Percentiles rank a stretch among this genome's conserved stretches.
Conservation (phyloP, 2,888 invertebrate genomes). For the Dimorphilus gyrociliatus region DNA sequence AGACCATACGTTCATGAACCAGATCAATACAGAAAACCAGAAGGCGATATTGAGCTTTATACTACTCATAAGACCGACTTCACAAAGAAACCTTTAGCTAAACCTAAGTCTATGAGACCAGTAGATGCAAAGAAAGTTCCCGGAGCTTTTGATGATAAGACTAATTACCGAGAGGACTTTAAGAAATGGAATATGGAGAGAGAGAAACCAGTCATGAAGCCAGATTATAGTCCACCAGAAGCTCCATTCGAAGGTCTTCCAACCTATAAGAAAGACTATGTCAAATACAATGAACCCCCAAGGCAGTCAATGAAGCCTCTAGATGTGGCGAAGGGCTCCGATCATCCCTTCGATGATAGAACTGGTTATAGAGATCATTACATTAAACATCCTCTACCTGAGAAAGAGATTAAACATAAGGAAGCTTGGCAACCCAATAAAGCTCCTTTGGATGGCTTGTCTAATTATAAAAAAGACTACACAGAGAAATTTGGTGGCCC, state of each 20-base stretch:
- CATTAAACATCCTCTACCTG: constrained; percentile 25
- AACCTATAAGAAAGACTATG: constrained; percentile 29
- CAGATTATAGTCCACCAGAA: constrained; percentile 22
- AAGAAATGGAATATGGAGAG: constrained; percentile 18
- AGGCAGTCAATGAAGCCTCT: constrained; percentile 11
- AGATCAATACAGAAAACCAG: constrained; percentile 21
- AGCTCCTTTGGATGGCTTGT: constrained; percentile 26
- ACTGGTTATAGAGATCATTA: constrained; percentile 32
- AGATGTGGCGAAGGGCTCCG: constrained; percentile 1
- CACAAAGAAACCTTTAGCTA: constrained; percentile 16
- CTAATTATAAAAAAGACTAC: constrained; percentile 27
- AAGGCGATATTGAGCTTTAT: constrained; percentile 22
- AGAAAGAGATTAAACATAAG: constrained; percentile 16
- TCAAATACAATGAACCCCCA: constrained; percentile 11
- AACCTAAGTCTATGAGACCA: constrained; percentile 16
- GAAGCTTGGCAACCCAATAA: constrained; percentile 20
- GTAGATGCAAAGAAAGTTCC: constrained; percentile 14
- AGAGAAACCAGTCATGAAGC: constrained; percentile 6
- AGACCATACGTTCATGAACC: constrained; percentile 18
- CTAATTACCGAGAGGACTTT: constrained; percentile 27
- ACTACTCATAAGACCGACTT: constrained; percentile 17
- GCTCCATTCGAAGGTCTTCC: constrained; percentile 29
- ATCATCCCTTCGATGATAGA: constrained; percentile 16
- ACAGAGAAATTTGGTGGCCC: constrained; percentile 12
- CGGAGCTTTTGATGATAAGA: constrained; percentile 22